These are phyloP conservation scores for Papilio demoleus DNA, from an alignment of 2,888 invertebrate species.

Conservation along the genomic window DNA sequence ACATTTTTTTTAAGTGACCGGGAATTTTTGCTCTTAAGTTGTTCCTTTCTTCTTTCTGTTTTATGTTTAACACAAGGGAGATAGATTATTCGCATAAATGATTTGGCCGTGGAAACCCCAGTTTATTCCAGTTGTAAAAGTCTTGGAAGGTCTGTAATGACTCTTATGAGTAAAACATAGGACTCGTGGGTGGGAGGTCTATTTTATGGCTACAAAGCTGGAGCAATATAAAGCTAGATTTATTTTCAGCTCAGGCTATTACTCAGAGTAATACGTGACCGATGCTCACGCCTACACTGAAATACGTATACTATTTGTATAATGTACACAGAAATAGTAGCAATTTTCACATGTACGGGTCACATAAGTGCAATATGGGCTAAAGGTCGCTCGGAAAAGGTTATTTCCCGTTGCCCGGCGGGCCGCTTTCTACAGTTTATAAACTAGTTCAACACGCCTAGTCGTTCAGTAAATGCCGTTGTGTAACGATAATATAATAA, in stretches of 20 bases:
- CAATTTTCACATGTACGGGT: conserved; percentile 68
- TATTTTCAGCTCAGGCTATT: conserved; percentile 74
- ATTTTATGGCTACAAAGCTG: conserved; percentile 57
- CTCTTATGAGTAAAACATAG: conserved; percentile 46
- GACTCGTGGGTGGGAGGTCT: conserved; percentile 62
- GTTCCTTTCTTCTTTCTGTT: no score
- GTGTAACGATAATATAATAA: conserved; percentile 10
- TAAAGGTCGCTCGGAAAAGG: conserved; percentile 75
- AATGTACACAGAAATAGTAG: conserved; percentile 70
- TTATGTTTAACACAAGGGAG: no score
- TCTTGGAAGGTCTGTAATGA: conserved; percentile 31
- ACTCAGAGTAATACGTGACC: conserved; percentile 79
- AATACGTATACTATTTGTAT: conserved; percentile 54
- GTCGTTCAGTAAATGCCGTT: conserved; percentile 51
- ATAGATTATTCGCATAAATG: neutral
- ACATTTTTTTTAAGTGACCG: no score
- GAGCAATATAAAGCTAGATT: conserved; percentile 66
- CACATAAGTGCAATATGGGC: conserved; percentile 63
- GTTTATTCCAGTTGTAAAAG: conserved; percentile 25
- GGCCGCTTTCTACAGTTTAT: conserved; percentile 74
- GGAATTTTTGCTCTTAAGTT: no score
- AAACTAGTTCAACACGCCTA: conserved; percentile 71
- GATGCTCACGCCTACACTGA: conserved; percentile 74
- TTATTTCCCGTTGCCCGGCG: conserved; percentile 70
- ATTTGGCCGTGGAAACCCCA: neutral